A percentile compares a stretch with the other conserved stretches of the same genome.
phyloP scores from a whole-genome alignment of 2,888 invertebrate species.

The Drosophila subquinaria region DNA sequence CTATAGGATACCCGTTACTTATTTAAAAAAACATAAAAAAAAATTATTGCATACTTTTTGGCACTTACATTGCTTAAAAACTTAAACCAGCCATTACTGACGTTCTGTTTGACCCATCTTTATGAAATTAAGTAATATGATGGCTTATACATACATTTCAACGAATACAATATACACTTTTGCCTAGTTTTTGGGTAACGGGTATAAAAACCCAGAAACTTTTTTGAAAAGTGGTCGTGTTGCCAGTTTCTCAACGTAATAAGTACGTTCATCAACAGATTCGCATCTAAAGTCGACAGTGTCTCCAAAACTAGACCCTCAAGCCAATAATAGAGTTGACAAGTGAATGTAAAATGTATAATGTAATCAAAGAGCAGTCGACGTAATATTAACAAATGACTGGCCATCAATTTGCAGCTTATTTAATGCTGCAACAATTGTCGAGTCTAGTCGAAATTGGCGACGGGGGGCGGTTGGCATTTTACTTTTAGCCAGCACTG shows the following conservation, averaged over 20 bases:
- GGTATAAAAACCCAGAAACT: slow-evolving; percentile 26
- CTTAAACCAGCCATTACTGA: no score
- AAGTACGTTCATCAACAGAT: slow-evolving; percentile 46
- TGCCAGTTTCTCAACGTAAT: slow-evolving; percentile 40
- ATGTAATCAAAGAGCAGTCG: slow-evolving; percentile 72
- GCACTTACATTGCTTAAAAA: no score
- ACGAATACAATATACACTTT: no score
- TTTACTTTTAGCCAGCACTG: slow-evolving; percentile 63
- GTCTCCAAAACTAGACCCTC: background rate
- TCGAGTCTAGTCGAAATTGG: slow-evolving; percentile 6
- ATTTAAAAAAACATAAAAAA: no score
- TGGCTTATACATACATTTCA: no score
- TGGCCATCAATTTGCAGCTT: slow-evolving; percentile 79
- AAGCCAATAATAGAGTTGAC: slow-evolving; percentile 59
- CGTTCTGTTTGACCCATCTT: no score
- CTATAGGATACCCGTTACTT: no score
- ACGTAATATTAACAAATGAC: slow-evolving; percentile 77
- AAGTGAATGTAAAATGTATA: slow-evolving; percentile 50
- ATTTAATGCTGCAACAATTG: slow-evolving; percentile 74
- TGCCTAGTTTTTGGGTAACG: no score
- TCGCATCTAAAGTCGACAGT: slow-evolving; percentile 14
- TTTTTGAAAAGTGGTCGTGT: slow-evolving; percentile 17
- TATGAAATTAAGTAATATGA: no score
- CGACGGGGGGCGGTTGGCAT: slow-evolving; percentile 34
- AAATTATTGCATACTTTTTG: no score